Percentiles rank a stretch among this genome's conserved stretches.
phyloP scores from a whole-genome alignment of 2,797 vertebrate genomes.

The Chaetodon trifasciatus region DNA sequence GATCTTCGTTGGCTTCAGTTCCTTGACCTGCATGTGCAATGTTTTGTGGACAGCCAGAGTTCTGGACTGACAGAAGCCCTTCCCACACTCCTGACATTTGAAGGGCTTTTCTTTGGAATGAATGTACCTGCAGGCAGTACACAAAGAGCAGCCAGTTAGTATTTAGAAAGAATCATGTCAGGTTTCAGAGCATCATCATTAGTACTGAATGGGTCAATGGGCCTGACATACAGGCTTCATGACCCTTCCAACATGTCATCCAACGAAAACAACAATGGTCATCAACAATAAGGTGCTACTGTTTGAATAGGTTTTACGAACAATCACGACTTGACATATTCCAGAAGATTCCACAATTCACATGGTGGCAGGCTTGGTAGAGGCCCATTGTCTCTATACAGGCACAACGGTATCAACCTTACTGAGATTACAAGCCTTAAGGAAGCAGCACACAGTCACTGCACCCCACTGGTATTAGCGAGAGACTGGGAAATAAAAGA shows the following conservation, averaged over 20 bases:
- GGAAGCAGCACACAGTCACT: not conserved
- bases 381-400: too few species aligned
- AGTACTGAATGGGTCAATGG: not conserved
- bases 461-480: too few species aligned
- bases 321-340: not conserved
- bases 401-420: too few species aligned
- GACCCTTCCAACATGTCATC: constrained; percentile 1
- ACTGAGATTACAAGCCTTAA: not conserved
- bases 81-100: constrained; percentile 98
- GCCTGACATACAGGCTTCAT: not conserved
- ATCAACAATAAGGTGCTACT: not conserved
- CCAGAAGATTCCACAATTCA: not conserved
- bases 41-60: constrained; percentile 99
- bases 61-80: constrained; percentile 99
- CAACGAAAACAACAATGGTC: not conserved
- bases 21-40: constrained; percentile 98
- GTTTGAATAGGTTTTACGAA: not conserved
- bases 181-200: not conserved
- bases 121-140: constrained; percentile 90
- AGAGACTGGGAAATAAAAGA: not conserved
- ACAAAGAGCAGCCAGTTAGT: constrained; percentile 28
- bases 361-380: not conserved
- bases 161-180: not conserved
- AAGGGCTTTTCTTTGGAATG: constrained; percentile 99
- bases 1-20: constrained; percentile 96